phyloP scores from a whole-genome alignment of 2,113 vertebrate genomes.

The Nyctereutes procyonoides region DNA sequence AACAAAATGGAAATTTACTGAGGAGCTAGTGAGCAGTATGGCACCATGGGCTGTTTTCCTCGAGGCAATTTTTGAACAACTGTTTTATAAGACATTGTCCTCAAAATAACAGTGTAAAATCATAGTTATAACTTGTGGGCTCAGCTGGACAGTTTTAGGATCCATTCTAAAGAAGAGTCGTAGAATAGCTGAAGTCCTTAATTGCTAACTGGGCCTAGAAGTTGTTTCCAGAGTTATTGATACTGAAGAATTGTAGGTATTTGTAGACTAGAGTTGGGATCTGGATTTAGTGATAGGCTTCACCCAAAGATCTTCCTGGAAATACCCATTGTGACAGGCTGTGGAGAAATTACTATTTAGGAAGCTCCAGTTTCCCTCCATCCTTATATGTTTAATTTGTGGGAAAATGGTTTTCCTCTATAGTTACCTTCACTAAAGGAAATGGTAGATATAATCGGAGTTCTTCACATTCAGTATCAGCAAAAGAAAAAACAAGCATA shows the following conservation, averaged over 20 bases:
- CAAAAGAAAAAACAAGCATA: neutral
- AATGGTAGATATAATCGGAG: neutral
- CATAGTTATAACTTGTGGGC: neutral
- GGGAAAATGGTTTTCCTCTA: neutral
- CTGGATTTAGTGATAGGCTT: neutral
- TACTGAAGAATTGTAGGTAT: neutral
- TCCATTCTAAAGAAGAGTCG: neutral
- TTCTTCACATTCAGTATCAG: neutral
- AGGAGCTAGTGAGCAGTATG: neutral
- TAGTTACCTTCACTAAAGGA: neutral
- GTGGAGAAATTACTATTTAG: neutral
- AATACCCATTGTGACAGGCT: neutral
- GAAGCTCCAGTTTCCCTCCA: neutral
- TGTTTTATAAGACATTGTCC: neutral
- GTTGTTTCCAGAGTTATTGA: neutral
- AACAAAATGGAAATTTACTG: neutral
- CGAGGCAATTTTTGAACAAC: neutral
- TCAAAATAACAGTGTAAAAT: constrained; percentile 30
- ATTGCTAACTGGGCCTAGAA: neutral
- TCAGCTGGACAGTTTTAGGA: neutral
- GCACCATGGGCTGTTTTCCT: neutral
- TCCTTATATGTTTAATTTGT: neutral
- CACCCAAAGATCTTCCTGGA: neutral
- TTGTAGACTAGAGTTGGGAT: neutral
- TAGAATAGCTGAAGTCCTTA: neutral